These are phyloP conservation scores for Cactoblastis cactorum DNA, from an alignment of 2,888 invertebrate genomes.

Conservation along the genomic window DNA sequence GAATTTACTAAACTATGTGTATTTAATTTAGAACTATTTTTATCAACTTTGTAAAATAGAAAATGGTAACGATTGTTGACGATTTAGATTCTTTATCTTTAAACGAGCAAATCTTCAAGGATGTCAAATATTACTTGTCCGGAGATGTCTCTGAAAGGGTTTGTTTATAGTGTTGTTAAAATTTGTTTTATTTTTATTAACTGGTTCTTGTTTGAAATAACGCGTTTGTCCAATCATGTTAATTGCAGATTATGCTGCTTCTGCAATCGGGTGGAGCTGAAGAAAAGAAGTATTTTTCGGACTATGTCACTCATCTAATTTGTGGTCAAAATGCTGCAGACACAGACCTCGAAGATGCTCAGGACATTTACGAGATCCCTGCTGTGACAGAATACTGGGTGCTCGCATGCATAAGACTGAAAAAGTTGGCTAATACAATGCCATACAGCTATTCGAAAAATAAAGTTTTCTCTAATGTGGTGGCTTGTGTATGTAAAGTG, in stretches of 20 bases:
- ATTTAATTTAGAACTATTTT: slow-evolving; percentile 39
- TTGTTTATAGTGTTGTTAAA: slow-evolving; percentile 51
- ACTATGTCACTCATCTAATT: slow-evolving; percentile 95
- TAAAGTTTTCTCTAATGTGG: slow-evolving; percentile 87
- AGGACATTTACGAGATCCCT: slow-evolving; percentile 95
- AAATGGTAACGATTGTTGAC: slow-evolving; percentile 78
- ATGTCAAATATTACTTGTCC: slow-evolving; percentile 90
- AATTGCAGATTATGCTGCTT: slow-evolving; percentile 85
- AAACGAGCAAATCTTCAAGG: slow-evolving; percentile 85
- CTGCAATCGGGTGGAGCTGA: slow-evolving; percentile 93
- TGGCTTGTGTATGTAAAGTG: slow-evolving; percentile 88
- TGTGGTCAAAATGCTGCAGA: slow-evolving; percentile 92
- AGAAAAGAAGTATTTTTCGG: slow-evolving; percentile 91
- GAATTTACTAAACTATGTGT: slow-evolving; percentile 45
- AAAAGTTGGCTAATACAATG: slow-evolving; percentile 82
- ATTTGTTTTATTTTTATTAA: slow-evolving; percentile 48
- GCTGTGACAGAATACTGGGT: slow-evolving; percentile 95
- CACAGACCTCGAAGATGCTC: slow-evolving; percentile 92
- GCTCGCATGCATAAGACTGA: slow-evolving; percentile 80
- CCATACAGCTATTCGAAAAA: slow-evolving; percentile 84
- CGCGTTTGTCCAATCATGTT: slow-evolving; percentile 39
- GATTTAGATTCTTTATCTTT: slow-evolving; percentile 75
- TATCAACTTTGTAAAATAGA: slow-evolving; percentile 41
- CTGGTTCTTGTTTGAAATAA: slow-evolving; percentile 37
- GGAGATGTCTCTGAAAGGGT: slow-evolving; percentile 89